Conservation (phyloP, 2,113 vertebrate species). For the Raja brachyura region DNA sequence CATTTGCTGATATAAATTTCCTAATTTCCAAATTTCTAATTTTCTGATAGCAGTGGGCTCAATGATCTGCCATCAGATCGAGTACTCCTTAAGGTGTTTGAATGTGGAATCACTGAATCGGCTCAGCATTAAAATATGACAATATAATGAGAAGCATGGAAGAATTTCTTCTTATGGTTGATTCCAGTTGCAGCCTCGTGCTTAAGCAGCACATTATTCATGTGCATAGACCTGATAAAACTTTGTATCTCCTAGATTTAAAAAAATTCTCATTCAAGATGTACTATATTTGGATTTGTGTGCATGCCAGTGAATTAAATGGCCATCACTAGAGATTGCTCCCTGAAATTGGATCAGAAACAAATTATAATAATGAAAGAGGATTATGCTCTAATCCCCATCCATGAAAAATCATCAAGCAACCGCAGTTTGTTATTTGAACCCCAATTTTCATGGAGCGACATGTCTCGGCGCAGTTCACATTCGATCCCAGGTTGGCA, state of each 20-base stretch:
- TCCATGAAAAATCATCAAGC: background rate
- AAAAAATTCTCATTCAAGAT: background rate
- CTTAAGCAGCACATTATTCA: background rate
- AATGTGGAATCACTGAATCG: background rate
- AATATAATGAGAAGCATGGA: background rate
- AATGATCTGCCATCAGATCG: background rate
- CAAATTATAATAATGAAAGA: background rate
- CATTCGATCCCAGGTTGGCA: background rate
- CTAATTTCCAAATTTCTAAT: background rate
- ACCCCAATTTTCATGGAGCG: background rate
- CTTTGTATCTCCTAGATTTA: background rate
- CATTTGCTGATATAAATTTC: background rate
- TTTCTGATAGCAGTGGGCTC: background rate
- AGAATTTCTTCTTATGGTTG: background rate
- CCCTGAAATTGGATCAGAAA: background rate
- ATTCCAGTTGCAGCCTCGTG: background rate
- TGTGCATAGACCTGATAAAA: background rate
- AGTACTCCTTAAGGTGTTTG: background rate
- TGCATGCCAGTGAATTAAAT: background rate
- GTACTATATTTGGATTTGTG: background rate
- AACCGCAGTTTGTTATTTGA: background rate
- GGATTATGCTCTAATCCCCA: background rate
- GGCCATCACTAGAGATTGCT: background rate
- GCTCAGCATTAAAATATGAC: background rate
- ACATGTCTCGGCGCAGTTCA: background rate